phyloP scores from a whole-genome alignment of 2,888 invertebrate species.

The Himalopsyche anomala region DNA sequence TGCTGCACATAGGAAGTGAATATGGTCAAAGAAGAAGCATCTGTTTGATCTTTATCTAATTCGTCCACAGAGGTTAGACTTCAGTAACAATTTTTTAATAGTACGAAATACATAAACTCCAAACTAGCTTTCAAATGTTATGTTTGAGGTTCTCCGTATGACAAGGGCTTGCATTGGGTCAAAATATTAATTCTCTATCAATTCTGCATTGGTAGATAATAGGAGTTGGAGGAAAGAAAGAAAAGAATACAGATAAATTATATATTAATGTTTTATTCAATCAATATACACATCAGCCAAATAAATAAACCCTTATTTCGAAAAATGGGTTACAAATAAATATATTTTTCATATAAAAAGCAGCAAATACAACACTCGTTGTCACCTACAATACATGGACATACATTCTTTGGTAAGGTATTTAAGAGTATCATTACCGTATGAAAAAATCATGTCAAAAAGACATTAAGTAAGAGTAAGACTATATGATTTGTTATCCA shows the following conservation, averaged over 20 bases:
- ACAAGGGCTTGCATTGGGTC: no score
- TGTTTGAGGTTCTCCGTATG: no score
- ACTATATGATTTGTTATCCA: conserved; percentile 9
- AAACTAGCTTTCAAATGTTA: no score
- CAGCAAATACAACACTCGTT: conserved; percentile 44
- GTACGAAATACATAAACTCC: no score
- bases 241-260: not conserved
- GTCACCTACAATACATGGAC: conserved; percentile 47
- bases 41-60: no score
- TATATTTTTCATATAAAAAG: conserved; percentile 40
- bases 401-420: conserved; percentile 46
- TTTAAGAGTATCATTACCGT: conserved; percentile 4
- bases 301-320: conserved; percentile 28
- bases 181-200: no score
- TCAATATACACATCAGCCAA: conserved; percentile 42
- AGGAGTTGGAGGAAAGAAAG: no score
- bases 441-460: conserved; percentile 16
- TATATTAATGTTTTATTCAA: conserved; percentile 40
- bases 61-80: no score
- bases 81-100: no score
- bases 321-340: conserved; percentile 39
- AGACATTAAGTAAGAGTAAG: conserved; percentile 10
- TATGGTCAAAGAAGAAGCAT: no score
- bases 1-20: no score
- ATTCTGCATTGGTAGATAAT: no score